Evolutionary conservation across 2,113 vertebrate species (phyloP).

Genomic region (Macaca fascicularis): DNA sequence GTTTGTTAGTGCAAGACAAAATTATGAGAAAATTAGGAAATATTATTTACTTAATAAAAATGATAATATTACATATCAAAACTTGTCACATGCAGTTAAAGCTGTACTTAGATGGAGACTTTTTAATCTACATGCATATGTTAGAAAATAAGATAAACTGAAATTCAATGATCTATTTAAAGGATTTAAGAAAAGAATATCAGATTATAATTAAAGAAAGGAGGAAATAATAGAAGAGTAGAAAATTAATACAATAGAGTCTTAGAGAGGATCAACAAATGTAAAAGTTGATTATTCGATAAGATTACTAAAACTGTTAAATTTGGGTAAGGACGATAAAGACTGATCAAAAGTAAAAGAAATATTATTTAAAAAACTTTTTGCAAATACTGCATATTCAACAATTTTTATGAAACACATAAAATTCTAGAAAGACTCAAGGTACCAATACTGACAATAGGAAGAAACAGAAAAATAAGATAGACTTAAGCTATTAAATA

Average conservation of each 20-base stretch:
- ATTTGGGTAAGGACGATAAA: neutral
- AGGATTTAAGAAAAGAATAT: neutral
- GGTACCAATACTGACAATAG: neutral
- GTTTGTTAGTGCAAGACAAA: neutral
- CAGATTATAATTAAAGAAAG: neutral
- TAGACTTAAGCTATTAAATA: neutral
- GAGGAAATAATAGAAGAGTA: neutral
- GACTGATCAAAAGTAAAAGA: neutral
- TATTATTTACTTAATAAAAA: neutral
- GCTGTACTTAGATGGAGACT: neutral
- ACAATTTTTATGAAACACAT: neutral
- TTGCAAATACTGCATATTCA: neutral
- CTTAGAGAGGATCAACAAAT: neutral
- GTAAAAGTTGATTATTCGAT: neutral
- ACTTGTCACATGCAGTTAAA: neutral
- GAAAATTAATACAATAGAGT: neutral
- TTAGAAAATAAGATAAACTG: neutral
- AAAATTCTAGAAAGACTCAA: neutral
- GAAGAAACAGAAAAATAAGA: neutral
- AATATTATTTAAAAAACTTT: neutral
- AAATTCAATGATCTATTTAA: neutral
- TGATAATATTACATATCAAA: neutral
- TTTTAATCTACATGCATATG: neutral
- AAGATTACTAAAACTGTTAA: neutral
- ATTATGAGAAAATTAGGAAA: neutral